Base-by-base conservation (phyloP, 2,888 invertebrate species). In the Strigamia crassipes region DNA sequence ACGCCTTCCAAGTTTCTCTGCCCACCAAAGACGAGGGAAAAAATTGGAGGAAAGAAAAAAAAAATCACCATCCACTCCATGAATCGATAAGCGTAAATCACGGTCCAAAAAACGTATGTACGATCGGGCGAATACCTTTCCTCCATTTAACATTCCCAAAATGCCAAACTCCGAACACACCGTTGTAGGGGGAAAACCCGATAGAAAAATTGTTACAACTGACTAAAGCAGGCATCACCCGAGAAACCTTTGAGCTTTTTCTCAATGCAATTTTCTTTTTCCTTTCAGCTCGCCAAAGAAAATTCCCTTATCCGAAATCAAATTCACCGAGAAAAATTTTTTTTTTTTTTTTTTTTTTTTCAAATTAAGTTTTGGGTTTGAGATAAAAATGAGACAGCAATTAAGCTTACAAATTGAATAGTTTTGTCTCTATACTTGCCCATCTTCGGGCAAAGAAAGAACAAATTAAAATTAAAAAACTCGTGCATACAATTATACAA, bases 181-280 rank as follows among this genome's bases (percentile, higher is more conserved):
- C 9, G 12, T 27, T 23, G 51, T n/a, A n/a, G 8, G 13, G 66
- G 66, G 12, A 31, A 66, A 66, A 66, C 13, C 73, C 73, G 31
- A 73, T 73, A 73, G 73, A 73, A 73, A 73, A 73, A 73, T 61
- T 73, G 73, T 73, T 73, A 31, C 73, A 73, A 73, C 73, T 73
- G 73, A 27, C 31, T 31, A 73, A 73, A 73, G 27, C 73, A 73
- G 27, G 73, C 31, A 73, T 73, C 23, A 73, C 73, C 73, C 31
- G 15, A 23, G 31, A 73, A 27, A 73, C 73, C 73, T 73, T 31
- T 73, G 31, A 73, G 73, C 73, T 27, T 73, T 73, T 73, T 31
- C 31, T 73, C 73, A 27, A 73, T 73, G 73, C 73, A 73, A 73
- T 73, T 73, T 73, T 73, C 73, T 31, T 73, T 73, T 73, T 73